Evolutionary conservation across 1,140 invertebrate species (phyloP).

Genomic region (Sminthurides bifidus): DNA sequence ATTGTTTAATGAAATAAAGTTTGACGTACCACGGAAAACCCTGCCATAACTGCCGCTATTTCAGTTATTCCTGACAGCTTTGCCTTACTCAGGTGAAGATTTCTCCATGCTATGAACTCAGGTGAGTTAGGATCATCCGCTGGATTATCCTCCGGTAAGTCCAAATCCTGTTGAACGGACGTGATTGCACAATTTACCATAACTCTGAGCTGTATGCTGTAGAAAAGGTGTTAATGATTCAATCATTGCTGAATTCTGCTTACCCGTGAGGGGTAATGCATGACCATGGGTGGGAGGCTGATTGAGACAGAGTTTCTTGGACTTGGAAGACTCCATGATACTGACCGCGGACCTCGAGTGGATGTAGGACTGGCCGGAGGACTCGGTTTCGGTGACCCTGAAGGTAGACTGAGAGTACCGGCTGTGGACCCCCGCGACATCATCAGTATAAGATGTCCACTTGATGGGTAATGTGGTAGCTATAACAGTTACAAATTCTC

Average conservation of each 20-base stretch:
- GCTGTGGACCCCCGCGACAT: too few relatives aligned
- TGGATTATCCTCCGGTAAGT: neutral
- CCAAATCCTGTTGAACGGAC: neutral
- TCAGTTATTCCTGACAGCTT: slow-evolving; percentile 29
- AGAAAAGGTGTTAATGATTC: too few relatives aligned
- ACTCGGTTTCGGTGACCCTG: slow-evolving; percentile 15
- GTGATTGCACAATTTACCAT: too few relatives aligned
- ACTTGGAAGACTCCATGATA: slow-evolving; percentile 29
- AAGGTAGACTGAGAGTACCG: too few relatives aligned
- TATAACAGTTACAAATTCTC: too few relatives aligned
- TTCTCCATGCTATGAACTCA: slow-evolving; percentile 28
- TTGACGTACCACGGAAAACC: slow-evolving; percentile 28
- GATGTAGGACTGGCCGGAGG: slow-evolving; percentile 22
- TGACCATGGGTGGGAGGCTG: neutral
- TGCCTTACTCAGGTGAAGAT: slow-evolving; percentile 28
- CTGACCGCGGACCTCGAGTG: slow-evolving; percentile 18
- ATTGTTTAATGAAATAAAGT: neutral
- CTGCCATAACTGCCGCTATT: slow-evolving; percentile 28
- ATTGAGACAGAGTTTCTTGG: neutral
- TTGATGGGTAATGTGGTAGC: too few relatives aligned
- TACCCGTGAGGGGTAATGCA: neutral
- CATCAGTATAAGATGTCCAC: too few relatives aligned
- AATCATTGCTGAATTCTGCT: too few relatives aligned
- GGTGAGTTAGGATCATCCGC: slow-evolving; percentile 17
- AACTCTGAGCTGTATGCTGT: too few relatives aligned